Percentiles rank a stretch among this genome's conserved stretches.
Evolutionary conservation across 53 echinoderm and acorn worm species (phyloP).

Genomic region (Crossaster papposus): DNA sequence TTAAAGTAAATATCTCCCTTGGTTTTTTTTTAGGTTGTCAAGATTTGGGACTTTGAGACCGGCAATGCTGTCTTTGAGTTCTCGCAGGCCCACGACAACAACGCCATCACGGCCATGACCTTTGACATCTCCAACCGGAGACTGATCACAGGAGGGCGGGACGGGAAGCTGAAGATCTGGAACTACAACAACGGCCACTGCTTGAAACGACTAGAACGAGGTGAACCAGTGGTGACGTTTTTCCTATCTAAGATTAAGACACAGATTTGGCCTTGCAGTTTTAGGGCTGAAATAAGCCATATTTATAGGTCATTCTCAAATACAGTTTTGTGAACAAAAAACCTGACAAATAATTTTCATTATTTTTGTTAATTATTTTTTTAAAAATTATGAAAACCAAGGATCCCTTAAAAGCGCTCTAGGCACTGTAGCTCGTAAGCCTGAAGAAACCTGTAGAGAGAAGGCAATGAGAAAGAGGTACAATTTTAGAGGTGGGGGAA

Average conservation of each 20-base stretch:
- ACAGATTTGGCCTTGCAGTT: background rate
- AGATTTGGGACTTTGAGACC: slow-evolving; percentile 99
- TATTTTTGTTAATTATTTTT: too few species aligned
- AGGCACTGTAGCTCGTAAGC: too few species aligned
- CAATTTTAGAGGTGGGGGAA: too few species aligned
- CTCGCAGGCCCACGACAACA: slow-evolving; percentile 91
- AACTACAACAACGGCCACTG: slow-evolving; percentile 99
- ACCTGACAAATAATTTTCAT: background rate
- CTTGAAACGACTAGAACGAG: slow-evolving; percentile 90
- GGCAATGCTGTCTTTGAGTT: slow-evolving; percentile 97
- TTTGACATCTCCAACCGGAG: slow-evolving; percentile 95
- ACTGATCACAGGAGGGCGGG: slow-evolving; percentile 92
- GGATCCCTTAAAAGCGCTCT: too few species aligned
- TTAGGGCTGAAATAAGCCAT: background rate
- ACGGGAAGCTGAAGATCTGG: slow-evolving; percentile 96
- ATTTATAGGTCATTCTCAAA: background rate
- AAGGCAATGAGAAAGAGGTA: too few species aligned
- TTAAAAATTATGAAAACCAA: too few species aligned
- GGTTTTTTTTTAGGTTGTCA: slow-evolving; percentile 74
- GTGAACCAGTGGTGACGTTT: slow-evolving; percentile 23
- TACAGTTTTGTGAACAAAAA: too few species aligned
- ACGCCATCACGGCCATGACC: slow-evolving; percentile 85
- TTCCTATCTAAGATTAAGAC: background rate
- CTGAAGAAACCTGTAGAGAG: too few species aligned
- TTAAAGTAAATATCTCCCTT: background rate